A percentile compares a stretch with the other conserved stretches of the same genome.
Evolutionary conservation across 1,140 invertebrate species (phyloP).

Genomic region (silkworm (Bombyx mori)): ASM3026992v2 NC_085116.1:10221501-10222000

Average conservation of each 20-base stretch:
- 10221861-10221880: neutral
- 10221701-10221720: constrained; percentile 90
- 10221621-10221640: constrained; percentile 90
- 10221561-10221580: neutral
- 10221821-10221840: constrained; percentile 9
- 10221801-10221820: constrained; percentile 86
- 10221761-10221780: constrained; percentile 81
- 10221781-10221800: constrained; percentile 88
- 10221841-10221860: neutral
- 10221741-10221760: constrained; percentile 77
- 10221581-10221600: constrained; percentile 62
- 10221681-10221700: constrained; percentile 89
- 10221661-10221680: constrained; percentile 83
- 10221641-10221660: constrained; percentile 82
- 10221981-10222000: constrained; percentile 90
- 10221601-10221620: constrained; percentile 81
- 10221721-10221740: constrained; percentile 85
- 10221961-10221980: constrained; percentile 88
- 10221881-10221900: neutral
- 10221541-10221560: too few species aligned
- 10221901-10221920: constrained; percentile 80
- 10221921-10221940: constrained; percentile 85
- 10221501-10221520: too few species aligned
- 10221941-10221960: constrained; percentile 87
- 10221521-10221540: too few species aligned